A percentile compares a stretch with the other conserved stretches of the same genome.
Evolutionary conservation across 1,140 invertebrate genomes (phyloP).

Genomic region (Araneus ventricosus): DNA sequence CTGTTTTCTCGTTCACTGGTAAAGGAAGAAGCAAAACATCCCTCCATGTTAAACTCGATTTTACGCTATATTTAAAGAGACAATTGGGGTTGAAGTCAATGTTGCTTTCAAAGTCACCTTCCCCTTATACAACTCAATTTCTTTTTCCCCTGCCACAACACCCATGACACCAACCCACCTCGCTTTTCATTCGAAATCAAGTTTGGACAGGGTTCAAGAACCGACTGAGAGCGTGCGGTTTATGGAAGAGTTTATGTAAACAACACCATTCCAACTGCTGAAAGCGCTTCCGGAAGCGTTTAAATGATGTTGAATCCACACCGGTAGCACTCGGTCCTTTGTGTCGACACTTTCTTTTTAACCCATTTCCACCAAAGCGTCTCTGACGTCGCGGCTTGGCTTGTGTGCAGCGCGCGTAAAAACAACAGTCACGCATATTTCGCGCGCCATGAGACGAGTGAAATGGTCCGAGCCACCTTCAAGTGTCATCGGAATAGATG

Average conservation of each 20-base stretch:
- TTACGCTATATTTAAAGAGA: neutral
- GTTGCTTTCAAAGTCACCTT: neutral
- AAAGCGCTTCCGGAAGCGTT: constrained; percentile 3
- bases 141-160: neutral
- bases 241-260: neutral
- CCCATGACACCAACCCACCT: neutral
- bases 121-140: neutral
- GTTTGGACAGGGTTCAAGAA: constrained; percentile 10
- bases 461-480: neutral
- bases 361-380: too few species aligned
- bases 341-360: too few species aligned
- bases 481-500: neutral
- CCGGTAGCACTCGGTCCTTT: neutral
- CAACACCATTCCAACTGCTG: neutral
- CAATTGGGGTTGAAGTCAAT: neutral
- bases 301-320: neutral
- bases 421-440: neutral
- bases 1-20: too few species aligned
- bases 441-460: neutral
- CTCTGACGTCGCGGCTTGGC: neutral
- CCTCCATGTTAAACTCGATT: neutral
- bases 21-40: too few species aligned
- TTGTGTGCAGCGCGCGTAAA: neutral
- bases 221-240: neutral
- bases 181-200: neutral